phyloP scores from a whole-genome alignment of 2,888 invertebrate species.

The Mythimna pallens region DNA sequence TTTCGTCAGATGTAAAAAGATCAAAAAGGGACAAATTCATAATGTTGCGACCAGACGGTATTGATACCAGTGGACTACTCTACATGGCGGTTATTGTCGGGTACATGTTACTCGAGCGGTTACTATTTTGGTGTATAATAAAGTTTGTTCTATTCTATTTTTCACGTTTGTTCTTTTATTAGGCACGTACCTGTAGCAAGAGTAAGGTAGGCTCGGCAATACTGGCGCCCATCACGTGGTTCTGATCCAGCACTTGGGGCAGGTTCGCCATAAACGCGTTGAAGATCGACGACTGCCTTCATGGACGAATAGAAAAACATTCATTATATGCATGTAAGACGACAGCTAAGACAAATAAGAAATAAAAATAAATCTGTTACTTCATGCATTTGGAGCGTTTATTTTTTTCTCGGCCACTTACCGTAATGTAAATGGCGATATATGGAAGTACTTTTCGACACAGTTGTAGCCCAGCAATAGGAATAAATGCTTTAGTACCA shows the following conservation, averaged over 20 bases:
- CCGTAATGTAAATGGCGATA: slow-evolving; percentile 96
- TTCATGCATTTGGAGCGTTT: too few species aligned
- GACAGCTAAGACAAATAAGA: too few species aligned
- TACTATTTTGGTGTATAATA: too few species aligned
- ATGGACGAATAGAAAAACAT: slow-evolving; percentile 55
- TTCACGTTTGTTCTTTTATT: too few species aligned
- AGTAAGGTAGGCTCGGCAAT: slow-evolving; percentile 95
- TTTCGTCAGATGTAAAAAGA: too few species aligned
- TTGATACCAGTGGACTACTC: too few species aligned
- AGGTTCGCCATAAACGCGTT: slow-evolving; percentile 98
- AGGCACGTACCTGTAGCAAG: slow-evolving; percentile 78
- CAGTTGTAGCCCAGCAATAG: slow-evolving; percentile 98
- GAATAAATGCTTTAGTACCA: slow-evolving; percentile 97
- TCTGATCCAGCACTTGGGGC: slow-evolving; percentile 98
- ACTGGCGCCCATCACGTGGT: slow-evolving; percentile 97
- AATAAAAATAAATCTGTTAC: too few species aligned
- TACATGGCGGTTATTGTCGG: too few species aligned
- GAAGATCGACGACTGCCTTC: slow-evolving; percentile 97
- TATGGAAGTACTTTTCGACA: slow-evolving; percentile 96
- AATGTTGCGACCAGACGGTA: too few species aligned
- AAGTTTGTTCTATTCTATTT: too few species aligned
- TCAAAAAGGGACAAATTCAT: too few species aligned
- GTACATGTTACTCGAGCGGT: too few species aligned
- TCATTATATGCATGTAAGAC: not conserved
- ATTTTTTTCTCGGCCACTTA: slow-evolving; percentile 72